These are phyloP conservation scores for Argya squamiceps DNA, from an alignment of 2,797 vertebrate genomes.

Conservation along the genomic window DNA sequence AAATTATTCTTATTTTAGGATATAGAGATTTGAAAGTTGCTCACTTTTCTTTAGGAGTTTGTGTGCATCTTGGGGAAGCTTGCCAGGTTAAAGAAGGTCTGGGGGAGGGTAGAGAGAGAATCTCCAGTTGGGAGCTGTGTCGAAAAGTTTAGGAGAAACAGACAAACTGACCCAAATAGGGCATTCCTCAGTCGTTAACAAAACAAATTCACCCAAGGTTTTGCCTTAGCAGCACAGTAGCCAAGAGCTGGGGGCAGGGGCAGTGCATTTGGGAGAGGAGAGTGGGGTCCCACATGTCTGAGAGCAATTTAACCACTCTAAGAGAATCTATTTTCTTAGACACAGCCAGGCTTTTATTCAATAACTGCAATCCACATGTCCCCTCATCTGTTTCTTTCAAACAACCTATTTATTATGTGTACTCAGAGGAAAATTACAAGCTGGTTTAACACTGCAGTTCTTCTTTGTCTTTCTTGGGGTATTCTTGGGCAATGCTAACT, in stretches of 20 bases:
- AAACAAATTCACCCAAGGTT: not conserved
- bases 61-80: not conserved
- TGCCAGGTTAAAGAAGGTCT: slow-evolving; percentile 2
- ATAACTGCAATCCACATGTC: not conserved
- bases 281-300: not conserved
- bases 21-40: not conserved
- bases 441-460: not conserved
- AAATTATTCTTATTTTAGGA: slow-evolving; percentile 40
- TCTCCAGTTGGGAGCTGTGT: slow-evolving; percentile 9
- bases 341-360: not conserved
- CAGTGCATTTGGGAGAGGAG: not conserved
- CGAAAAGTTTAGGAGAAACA: slow-evolving; percentile 25
- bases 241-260: not conserved
- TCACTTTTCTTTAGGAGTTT: not conserved
- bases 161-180: slow-evolving; percentile 13
- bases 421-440: slow-evolving; percentile 38
- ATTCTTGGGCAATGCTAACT: not conserved
- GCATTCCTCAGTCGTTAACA: not conserved
- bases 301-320: not conserved
- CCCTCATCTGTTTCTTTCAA: not conserved
- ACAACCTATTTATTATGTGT: slow-evolving; percentile 13
- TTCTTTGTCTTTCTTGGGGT: slow-evolving; percentile 32
- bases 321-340: not conserved
- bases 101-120: not conserved
- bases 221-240: not conserved